phyloP scores from a whole-genome alignment of 37 sponge, comb jelly and placozoan species.

The Cliona cf. orientalis region DNA sequence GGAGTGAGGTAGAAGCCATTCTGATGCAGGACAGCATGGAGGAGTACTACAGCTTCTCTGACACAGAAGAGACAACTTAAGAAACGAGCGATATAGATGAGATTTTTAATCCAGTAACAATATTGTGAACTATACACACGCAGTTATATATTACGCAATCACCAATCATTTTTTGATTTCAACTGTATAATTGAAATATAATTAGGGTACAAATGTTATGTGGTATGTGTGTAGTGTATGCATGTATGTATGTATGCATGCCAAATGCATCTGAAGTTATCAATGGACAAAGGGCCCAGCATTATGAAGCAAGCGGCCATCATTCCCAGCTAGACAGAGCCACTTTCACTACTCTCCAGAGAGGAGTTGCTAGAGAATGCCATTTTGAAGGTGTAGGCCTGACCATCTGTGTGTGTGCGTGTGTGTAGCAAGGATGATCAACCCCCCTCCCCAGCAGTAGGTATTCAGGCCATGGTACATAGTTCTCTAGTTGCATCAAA shows the following conservation, averaged over 20 bases:
- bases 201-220: neutral
- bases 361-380: slow-evolving; percentile 84
- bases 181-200: neutral
- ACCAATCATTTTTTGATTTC: neutral
- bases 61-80: no score
- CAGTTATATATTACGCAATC: neutral
- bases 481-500: no score
- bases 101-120: neutral
- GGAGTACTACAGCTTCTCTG: neutral
- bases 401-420: slow-evolving; percentile 56
- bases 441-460: no score
- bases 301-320: no score
- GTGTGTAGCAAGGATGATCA: no score
- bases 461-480: no score
- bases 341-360: slow-evolving; percentile 32
- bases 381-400: slow-evolving; percentile 93
- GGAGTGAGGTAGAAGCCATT: neutral
- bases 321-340: slow-evolving; percentile 2
- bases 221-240: slow-evolving; percentile 5
- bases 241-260: slow-evolving; percentile 1
- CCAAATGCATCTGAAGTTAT: neutral
- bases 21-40: neutral
- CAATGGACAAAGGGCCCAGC: no score
- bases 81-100: no score
- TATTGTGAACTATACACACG: neutral